phyloP scores from a whole-genome alignment of 92 coral and sea anemone genomes.

The Nematostella vectensis region DNA sequence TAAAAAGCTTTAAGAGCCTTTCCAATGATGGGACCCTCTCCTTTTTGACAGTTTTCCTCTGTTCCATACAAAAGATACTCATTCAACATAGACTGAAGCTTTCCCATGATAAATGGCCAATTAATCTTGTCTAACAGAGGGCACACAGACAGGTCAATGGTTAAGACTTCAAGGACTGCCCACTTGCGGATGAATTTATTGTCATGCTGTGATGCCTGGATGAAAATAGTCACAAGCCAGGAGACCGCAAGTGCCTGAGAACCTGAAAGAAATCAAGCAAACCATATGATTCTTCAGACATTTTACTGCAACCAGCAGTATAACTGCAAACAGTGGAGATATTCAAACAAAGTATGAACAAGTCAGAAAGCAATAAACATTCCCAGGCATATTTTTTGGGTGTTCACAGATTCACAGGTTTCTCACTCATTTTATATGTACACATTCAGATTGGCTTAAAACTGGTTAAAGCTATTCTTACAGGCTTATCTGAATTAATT shows the following conservation, averaged over 20 bases:
- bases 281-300: too few relatives aligned
- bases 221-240: constrained; percentile 71
- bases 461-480: too few relatives aligned
- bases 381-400: too few relatives aligned
- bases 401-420: too few relatives aligned
- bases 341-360: too few relatives aligned
- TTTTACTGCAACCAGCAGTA: too few relatives aligned
- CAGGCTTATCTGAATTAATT: too few relatives aligned
- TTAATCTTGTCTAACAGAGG: constrained; percentile 45
- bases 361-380: too few relatives aligned
- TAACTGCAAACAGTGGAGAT: too few relatives aligned
- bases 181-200: constrained; percentile 73
- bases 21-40: constrained; percentile 65
- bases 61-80: constrained; percentile 60
- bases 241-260: constrained; percentile 48
- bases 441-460: too few relatives aligned
- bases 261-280: constrained; percentile 17
- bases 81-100: constrained; percentile 66
- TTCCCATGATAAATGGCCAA: constrained; percentile 69
- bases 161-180: constrained; percentile 64
- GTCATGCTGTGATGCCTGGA: constrained; percentile 72
- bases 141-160: constrained; percentile 50
- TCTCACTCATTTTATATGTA: too few relatives aligned
- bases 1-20: constrained; percentile 49
- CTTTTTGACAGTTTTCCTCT: constrained; percentile 45